Conservation (phyloP, 1,140 invertebrate genomes). For the Drosophila nigrodunni region DNA sequence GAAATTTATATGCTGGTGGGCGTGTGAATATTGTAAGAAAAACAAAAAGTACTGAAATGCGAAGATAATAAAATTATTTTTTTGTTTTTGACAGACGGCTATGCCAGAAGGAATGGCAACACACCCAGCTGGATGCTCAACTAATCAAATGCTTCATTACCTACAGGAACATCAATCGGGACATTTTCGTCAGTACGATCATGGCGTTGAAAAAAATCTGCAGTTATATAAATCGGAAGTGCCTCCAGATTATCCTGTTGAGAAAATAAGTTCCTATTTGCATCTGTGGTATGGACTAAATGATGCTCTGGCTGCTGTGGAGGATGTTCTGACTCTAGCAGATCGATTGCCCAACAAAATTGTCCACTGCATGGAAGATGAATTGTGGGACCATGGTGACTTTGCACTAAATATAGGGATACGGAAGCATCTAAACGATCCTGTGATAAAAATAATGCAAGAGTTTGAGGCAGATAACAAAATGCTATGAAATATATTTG, state of each 20-base stretch:
- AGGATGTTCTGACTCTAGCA: slow-evolving; percentile 87
- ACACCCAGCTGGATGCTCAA: slow-evolving; percentile 85
- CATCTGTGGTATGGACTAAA: slow-evolving; percentile 85
- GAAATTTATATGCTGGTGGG: slow-evolving; percentile 6
- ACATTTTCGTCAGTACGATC: slow-evolving; percentile 84
- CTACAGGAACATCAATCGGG: slow-evolving; percentile 83
- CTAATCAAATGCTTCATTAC: slow-evolving; percentile 85
- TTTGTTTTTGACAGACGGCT: slow-evolving; percentile 62
- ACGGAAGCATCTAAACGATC: slow-evolving; percentile 61
- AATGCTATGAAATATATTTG: too few species aligned
- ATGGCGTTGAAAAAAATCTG: slow-evolving; percentile 85
- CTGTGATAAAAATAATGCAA: slow-evolving; percentile 65
- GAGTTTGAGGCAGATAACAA: background rate
- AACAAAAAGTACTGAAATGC: background rate
- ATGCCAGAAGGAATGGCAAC: slow-evolving; percentile 83
- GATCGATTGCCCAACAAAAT: slow-evolving; percentile 64
- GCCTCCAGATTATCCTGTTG: slow-evolving; percentile 87
- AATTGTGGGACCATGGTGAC: slow-evolving; percentile 87
- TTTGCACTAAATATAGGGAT: slow-evolving; percentile 76
- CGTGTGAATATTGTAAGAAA: slow-evolving; percentile 55
- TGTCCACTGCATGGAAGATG: slow-evolving; percentile 85
- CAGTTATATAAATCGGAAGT: slow-evolving; percentile 82
- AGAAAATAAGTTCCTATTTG: slow-evolving; percentile 86
- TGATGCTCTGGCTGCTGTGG: slow-evolving; percentile 86
- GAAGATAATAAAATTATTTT: background rate